Conservation (phyloP, 2,113 vertebrate species). For the Otocyon megalotis region DNA sequence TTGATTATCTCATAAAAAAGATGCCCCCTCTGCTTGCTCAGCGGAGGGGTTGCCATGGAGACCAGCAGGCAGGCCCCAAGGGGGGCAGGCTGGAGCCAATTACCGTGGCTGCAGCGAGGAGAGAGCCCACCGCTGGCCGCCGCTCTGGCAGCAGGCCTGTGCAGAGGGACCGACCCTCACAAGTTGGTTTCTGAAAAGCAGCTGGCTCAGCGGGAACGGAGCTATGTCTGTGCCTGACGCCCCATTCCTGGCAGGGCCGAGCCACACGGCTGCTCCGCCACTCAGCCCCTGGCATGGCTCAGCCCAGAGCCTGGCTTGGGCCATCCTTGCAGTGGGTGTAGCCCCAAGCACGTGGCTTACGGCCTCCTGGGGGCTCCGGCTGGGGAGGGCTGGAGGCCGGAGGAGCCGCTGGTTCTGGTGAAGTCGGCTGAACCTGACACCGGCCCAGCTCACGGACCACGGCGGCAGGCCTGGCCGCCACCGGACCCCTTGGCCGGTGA, state of each 20-base stretch:
- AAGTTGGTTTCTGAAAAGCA: conserved; percentile 55
- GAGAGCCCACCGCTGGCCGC: not conserved
- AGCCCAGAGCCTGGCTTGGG: not conserved
- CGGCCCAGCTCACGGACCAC: not conserved
- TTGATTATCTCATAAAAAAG: conserved; percentile 75
- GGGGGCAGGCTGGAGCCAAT: conserved; percentile 72
- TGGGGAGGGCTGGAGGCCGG: not conserved
- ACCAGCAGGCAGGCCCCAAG: conserved; percentile 76
- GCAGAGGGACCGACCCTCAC: conserved; percentile 11
- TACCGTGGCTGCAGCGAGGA: conserved; percentile 31
- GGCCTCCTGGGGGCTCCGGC: not conserved
- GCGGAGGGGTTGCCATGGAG: conserved; percentile 78
- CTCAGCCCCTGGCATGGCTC: fast-evolving
- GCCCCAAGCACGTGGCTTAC: not conserved
- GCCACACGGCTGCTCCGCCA: not conserved
- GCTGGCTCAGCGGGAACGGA: not conserved
- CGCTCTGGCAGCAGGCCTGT: not conserved
- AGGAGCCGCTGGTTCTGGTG: not conserved
- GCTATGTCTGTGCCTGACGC: not conserved
- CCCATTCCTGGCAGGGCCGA: not conserved
- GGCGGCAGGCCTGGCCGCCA: not conserved
- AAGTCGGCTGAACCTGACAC: not conserved
- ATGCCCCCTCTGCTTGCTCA: conserved; percentile 75
- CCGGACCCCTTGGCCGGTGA: fast-evolving
- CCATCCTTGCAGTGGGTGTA: not conserved